Evolutionary conservation across 30 jellyfish, hydroid and myxozoan species (phyloP), one percentile per base, ranked within the genome.

Genomic region (Pseudorhiza aurosa): DNA sequence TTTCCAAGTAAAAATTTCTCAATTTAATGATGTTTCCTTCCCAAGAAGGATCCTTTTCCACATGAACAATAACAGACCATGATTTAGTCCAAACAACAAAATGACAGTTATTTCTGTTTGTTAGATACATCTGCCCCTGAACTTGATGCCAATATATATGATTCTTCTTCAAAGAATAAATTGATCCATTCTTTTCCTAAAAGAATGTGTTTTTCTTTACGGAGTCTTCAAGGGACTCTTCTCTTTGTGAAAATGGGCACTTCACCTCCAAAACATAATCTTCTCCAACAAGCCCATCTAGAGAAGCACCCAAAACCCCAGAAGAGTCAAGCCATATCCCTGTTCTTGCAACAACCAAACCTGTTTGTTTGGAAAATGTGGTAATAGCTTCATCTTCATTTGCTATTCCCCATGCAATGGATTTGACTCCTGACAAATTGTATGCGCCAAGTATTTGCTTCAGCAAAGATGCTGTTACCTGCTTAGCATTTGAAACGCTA

Each of bases 321-420:
- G 39, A 75, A 6, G 22, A 30, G n/a, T 27, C 63, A 55, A 51
- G 32, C 50, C 80, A 32, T 28, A 76, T 75, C 68, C 73, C 69
- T 28, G 35, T 46, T 46, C 63, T 17, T 19, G 7, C 63, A 39
- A 29, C 77, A 29, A 42, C 59, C 8, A 32, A 39, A 11, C 32
- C 47, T n/a, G 75, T 28, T 58, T 39, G 24, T 39, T 39, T 49
- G 18, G 63, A 26, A 69, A 56, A 76, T 44, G 75, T 76, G 30
- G 56, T 30, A 27, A 79, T 62, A 32, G 81, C 91, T 18, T 62
- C 85, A 21, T 33, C 68, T 24, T 62, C 91, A 64, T 79, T 70
- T 30, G 59, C 51, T 25, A 62, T n/a, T 17, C 83, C 83, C 85
- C 85, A 75, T 15, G 77, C 77, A 57, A 75, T 57, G 31, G 82